Evolutionary conservation across 2,888 invertebrate species (phyloP).

Genomic region (Dilophus febrilis): DNA sequence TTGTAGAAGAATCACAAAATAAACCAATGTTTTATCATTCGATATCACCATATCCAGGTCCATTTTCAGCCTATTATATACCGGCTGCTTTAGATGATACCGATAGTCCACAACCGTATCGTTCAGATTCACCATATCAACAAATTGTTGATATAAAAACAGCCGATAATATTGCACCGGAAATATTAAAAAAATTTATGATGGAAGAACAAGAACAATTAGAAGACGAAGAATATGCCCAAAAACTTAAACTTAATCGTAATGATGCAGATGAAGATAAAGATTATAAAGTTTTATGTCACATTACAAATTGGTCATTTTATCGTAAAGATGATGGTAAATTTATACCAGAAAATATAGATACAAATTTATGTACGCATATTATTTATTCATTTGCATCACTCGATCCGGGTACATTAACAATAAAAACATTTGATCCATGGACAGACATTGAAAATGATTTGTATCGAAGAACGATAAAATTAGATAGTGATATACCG

Average conservation of each 20-base stretch:
- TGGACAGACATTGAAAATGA: conserved; percentile 79
- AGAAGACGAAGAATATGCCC: background rate
- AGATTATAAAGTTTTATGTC: conserved; percentile 52
- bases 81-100: conserved; percentile 15
- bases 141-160: conserved; percentile 17
- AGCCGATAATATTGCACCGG: background rate
- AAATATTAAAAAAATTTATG: background rate
- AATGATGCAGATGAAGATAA: conserved; percentile 5
- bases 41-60: conserved; percentile 15
- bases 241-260: conserved; percentile 6
- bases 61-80: conserved; percentile 22
- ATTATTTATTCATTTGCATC: conserved; percentile 81
- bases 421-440: conserved; percentile 67
- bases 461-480: conserved; percentile 60
- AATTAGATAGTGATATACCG: conserved; percentile 40
- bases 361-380: conserved; percentile 69
- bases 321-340: conserved; percentile 67
- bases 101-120: conserved; percentile 21
- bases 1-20: background rate
- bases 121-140: conserved; percentile 27
- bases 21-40: conserved; percentile 4
- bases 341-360: conserved; percentile 72
- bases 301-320: conserved; percentile 79
- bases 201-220: background rate
- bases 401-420: conserved; percentile 59